Base-by-base conservation (phyloP, 2,113 vertebrate species). In the Saguinus midas region DNA sequence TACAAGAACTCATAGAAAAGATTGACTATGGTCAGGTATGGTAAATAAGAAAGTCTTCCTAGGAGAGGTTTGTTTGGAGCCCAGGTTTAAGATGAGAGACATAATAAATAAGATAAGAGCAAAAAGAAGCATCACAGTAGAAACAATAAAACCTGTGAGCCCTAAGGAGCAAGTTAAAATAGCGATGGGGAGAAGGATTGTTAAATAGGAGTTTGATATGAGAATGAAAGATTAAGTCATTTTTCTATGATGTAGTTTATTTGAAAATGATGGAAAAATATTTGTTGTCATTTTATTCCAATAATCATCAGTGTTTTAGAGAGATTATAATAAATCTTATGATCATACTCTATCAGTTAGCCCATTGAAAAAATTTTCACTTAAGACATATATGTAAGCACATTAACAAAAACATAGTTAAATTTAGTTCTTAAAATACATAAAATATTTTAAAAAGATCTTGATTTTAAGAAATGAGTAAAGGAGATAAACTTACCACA, bases 401-500 rank as follows among this genome's bases (percentile, higher is more conserved):
- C 14, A 45, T 29, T 73, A 43, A 81, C 13, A 85, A 81, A 66
- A 92, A 6, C 37, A 37, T n/a, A 43, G 40, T 45, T 55, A 50
- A 58, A 64, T 79, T 89, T n/a, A 86, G n/a, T 91, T 87, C 27
- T 64, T 68, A 68, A 83, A 40, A 79, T 14, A 66, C 23, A 61
- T 37, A 94, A 92, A 83, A 81, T 84, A 40, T 55, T 66, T 72
- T 76, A 29, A 72, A 61, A 6, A n/a, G 17, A 96, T 66, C 1
- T 80, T 92, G 25, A 73, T 88, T 97, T 85, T 78, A 84, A 93
- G 35, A 92, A 91, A 13, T 43, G 50, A 48, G 6, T 37, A 45
- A 84, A 94, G 6, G 68, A 96, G 83, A 58, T 48, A 85, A 73
- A 5, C 5, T 90, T 52, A 88, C 13, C 8, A 16, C 14, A 83